Evolutionary conservation across 2,888 invertebrate species (phyloP).

Genomic region (Mesochorus sp.): DNA sequence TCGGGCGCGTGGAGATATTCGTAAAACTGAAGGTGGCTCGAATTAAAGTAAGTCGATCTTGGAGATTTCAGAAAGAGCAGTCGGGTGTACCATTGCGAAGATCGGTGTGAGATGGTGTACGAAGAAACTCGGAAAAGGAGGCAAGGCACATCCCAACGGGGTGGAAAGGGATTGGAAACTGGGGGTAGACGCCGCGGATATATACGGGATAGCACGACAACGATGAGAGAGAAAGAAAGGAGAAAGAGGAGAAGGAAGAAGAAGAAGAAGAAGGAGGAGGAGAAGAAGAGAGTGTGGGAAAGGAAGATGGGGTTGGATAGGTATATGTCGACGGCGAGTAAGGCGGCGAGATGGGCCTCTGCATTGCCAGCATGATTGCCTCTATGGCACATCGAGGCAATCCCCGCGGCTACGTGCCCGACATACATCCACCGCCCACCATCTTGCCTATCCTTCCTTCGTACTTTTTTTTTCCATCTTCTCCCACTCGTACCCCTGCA

Average conservation of each 20-base stretch:
- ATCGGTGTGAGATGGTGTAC: constrained; percentile 50
- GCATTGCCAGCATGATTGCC: constrained; percentile 81
- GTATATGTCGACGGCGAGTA: constrained; percentile 74
- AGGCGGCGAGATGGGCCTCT: constrained; percentile 80
- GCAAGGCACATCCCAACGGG: constrained; percentile 32
- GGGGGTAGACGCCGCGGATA: constrained; percentile 59
- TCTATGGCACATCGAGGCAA: constrained; percentile 82
- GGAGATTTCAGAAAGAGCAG: constrained; percentile 60
- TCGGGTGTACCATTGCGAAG: constrained; percentile 44
- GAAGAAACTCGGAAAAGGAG: constrained; percentile 27
- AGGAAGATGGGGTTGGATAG: constrained; percentile 63
- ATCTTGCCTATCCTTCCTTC: constrained; percentile 69
- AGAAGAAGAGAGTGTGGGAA: constrained; percentile 57
- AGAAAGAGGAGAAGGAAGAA: constrained; percentile 44
- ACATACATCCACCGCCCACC: constrained; percentile 80
- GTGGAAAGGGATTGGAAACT: constrained; percentile 52
- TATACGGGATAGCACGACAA: constrained; percentile 58
- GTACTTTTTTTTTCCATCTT: constrained; percentile 62
- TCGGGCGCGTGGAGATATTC: constrained; percentile 18
- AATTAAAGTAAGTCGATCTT: constrained; percentile 59
- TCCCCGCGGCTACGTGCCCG: constrained; percentile 82
- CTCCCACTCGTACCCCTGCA: constrained; percentile 48
- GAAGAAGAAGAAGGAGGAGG: constrained; percentile 59
- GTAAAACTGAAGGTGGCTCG: constrained; percentile 50
- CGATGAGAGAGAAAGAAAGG: constrained; percentile 5